phyloP scores from a whole-genome alignment of 2,888 invertebrate species.

The Lepidochitona cinerea region DNA sequence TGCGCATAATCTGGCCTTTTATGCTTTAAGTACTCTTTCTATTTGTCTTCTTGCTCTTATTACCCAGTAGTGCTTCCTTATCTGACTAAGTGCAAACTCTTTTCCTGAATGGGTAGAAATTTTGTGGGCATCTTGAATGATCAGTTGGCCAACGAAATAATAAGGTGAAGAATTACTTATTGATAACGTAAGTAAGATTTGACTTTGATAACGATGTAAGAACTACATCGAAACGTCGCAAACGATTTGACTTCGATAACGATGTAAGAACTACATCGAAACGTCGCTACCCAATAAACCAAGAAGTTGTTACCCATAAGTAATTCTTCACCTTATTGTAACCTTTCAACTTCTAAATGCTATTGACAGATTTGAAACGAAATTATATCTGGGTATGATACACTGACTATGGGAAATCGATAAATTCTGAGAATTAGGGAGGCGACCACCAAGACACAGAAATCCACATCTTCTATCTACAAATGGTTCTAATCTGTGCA shows the following conservation, averaged over 20 bases:
- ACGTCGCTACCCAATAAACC: no score
- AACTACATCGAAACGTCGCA: no score
- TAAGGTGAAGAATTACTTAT: no score
- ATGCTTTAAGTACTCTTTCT: not conserved
- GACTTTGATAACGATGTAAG: no score
- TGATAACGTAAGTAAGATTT: no score
- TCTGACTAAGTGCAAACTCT: slow-evolving; percentile 18
- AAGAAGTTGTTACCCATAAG: no score
- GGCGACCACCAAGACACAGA: not conserved
- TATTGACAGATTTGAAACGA: no score
- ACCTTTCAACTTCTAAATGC: no score
- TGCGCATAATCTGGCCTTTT: not conserved
- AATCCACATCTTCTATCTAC: not conserved
- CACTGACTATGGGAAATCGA: not conserved
- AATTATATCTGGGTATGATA: not conserved
- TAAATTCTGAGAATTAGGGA: not conserved
- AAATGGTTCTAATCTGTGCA: not conserved
- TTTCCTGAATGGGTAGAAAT: slow-evolving; percentile 18
- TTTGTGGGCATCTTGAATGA: slow-evolving; percentile 27
- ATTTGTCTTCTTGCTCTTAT: slow-evolving; percentile 8
- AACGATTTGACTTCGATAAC: no score
- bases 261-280: no score
- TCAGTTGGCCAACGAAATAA: not conserved
- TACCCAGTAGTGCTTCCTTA: slow-evolving; percentile 30
- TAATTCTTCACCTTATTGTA: no score